phyloP scores from a whole-genome alignment of 2,888 invertebrate genomes.

The Caenorhabditis sp. region DNA sequence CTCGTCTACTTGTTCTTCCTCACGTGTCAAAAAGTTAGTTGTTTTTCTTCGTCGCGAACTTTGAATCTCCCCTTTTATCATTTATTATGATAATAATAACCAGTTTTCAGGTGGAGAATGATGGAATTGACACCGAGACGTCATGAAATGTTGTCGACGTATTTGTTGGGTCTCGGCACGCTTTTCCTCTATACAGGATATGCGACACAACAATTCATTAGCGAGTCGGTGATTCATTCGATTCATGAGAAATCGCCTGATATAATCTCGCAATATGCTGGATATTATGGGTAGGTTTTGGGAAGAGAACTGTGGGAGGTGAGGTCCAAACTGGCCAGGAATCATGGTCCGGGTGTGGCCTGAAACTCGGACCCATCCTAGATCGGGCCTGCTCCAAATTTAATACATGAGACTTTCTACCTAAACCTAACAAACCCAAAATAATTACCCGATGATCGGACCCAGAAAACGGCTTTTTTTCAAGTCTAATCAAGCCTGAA shows the following conservation, averaged over 20 bases:
- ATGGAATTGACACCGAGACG: conserved; percentile 50
- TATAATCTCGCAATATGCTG: conserved; percentile 44
- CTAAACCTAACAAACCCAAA: no score
- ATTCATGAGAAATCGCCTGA: conserved; percentile 43
- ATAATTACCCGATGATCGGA: no score
- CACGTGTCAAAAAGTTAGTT: no score
- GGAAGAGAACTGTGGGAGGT: no score
- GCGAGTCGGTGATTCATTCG: conserved; percentile 47
- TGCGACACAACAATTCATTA: conserved; percentile 41
- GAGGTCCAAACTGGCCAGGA: no score
- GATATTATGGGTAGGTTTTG: conserved; percentile 46
- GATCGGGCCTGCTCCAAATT: no score
- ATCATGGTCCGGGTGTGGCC: neutral
- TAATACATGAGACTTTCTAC: no score
- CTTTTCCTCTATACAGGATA: conserved; percentile 49
- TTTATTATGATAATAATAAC: conserved; percentile 1
- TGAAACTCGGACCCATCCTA: neutral
- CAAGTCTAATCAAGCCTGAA: no score
- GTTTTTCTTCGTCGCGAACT: conserved; percentile 28
- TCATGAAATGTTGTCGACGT: conserved; percentile 47
- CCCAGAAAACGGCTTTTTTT: no score
- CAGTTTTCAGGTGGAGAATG: neutral
- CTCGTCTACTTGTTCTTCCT: conserved; percentile 9
- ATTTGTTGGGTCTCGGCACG: conserved; percentile 45
- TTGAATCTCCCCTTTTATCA: conserved; percentile 23